A percentile compares a stretch with the other conserved stretches of the same genome.
phyloP scores from a whole-genome alignment of 2,797 vertebrate species.

The Parotocinclus haroldoi region DNA sequence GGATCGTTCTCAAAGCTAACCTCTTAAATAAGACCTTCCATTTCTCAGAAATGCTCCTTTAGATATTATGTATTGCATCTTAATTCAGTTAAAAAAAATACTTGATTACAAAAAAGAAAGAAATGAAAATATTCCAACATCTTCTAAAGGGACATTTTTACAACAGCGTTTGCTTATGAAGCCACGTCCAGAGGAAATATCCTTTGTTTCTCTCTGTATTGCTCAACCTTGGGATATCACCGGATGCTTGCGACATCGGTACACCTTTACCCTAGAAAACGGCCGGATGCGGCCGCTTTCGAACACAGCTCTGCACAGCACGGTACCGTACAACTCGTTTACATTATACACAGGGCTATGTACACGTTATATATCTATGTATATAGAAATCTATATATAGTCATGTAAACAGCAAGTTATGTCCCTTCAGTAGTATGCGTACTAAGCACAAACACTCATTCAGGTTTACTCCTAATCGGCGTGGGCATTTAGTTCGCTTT shows the following conservation, averaged over 20 bases:
- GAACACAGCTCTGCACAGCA: conserved; percentile 47
- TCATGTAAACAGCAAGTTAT: conserved; percentile 83
- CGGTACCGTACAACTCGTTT: conserved; percentile 65
- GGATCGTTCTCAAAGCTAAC: conserved; percentile 42
- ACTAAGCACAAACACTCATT: conserved; percentile 74
- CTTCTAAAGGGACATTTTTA: conserved; percentile 68
- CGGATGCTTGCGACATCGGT: conserved; percentile 34
- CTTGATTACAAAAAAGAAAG: conserved; percentile 49
- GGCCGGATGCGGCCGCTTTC: conserved; percentile 58
- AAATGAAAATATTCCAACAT: conserved; percentile 54
- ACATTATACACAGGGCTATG: conserved; percentile 78
- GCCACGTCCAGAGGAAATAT: conserved; percentile 38
- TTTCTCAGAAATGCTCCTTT: conserved; percentile 58
- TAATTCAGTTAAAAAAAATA: conserved; percentile 64
- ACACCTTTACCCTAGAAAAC: conserved; percentile 53
- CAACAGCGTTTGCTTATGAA: conserved; percentile 66
- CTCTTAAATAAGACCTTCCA: conserved; percentile 59
- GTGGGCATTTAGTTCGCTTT: conserved; percentile 2
- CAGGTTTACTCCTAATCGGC: conserved; percentile 37
- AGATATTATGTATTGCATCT: conserved; percentile 74
- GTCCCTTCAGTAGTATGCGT: conserved; percentile 74
- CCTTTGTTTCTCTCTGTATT: conserved; percentile 64
- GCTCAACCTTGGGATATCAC: conserved; percentile 51
- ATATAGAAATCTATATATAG: conserved; percentile 62
- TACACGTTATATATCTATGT: conserved; percentile 76